Conservation (phyloP, 1,140 invertebrate species). For the Magallana ariakensis region DNA sequence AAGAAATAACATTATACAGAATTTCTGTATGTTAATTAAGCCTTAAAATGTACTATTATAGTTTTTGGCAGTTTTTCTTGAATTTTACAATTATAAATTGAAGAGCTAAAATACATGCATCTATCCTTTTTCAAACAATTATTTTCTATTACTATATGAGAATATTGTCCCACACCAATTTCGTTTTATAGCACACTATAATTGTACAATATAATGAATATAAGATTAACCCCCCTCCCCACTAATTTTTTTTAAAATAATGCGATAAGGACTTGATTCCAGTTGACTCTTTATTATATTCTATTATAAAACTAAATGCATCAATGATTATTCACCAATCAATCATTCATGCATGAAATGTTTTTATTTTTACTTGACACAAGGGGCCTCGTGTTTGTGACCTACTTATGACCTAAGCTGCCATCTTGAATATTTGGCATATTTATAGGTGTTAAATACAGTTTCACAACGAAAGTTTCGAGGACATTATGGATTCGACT, state of each 20-base stretch:
- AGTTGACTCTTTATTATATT: neutral
- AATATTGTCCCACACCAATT: no score
- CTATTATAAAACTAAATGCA: constrained; percentile 2
- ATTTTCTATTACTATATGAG: no score
- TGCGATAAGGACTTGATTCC: neutral
- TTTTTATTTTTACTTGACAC: constrained; percentile 60
- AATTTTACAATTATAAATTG: no score
- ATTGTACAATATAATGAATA: no score
- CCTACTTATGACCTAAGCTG: constrained; percentile 61
- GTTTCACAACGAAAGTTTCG: neutral
- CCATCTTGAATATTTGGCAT: constrained; percentile 83
- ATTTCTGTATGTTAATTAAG: no score
- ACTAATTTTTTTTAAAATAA: no score
- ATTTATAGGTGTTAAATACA: constrained; percentile 80
- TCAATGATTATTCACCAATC: constrained; percentile 17
- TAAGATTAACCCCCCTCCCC: neutral
- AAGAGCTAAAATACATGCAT: no score
- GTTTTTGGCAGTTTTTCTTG: no score
- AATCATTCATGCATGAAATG: constrained; percentile 40
- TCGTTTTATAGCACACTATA: no score
- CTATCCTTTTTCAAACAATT: no score
- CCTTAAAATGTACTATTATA: no score
- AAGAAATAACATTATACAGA: no score
- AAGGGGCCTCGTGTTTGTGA: constrained; percentile 65
- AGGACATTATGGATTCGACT: constrained; percentile 9